Percentiles rank a stretch among this genome's conserved stretches.
These are phyloP conservation scores for Drosophila leontia DNA, from an alignment of 1,140 invertebrate species.

Conservation along the genomic window DNA sequence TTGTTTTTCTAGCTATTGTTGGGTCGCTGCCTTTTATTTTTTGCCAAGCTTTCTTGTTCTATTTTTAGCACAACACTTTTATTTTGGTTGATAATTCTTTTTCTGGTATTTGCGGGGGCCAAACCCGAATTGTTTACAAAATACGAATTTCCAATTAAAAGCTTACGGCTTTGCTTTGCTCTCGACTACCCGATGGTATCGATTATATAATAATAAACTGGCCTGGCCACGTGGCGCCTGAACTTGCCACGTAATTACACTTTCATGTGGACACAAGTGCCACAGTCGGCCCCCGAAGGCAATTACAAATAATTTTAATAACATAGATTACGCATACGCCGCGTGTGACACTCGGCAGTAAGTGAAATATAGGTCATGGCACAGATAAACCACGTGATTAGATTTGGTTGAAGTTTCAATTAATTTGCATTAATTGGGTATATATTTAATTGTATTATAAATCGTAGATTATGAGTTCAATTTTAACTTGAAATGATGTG, in stretches of 20 bases:
- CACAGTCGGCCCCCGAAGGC: constrained; percentile 18
- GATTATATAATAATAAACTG: constrained; percentile 73
- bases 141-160: constrained; percentile 63
- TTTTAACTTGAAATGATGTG: neutral
- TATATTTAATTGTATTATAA: neutral
- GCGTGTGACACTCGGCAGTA: constrained; percentile 17
- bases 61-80: constrained; percentile 72
- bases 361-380: constrained; percentile 23
- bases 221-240: constrained; percentile 46
- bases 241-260: constrained; percentile 60
- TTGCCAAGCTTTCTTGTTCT: constrained; percentile 45
- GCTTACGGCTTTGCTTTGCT: constrained; percentile 52
- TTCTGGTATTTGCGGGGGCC: constrained; percentile 34
- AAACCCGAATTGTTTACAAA: constrained; percentile 48
- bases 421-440: constrained; percentile 6
- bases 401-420: constrained; percentile 1
- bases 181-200: constrained; percentile 33
- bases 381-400: neutral
- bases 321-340: constrained; percentile 65
- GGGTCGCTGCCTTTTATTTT: constrained; percentile 51
- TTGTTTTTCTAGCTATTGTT: constrained; percentile 44
- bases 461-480: neutral
- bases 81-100: constrained; percentile 63
- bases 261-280: constrained; percentile 23
- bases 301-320: constrained; percentile 60